Evolutionary conservation across 1,140 invertebrate species (phyloP).

Genomic region (Gryon sp.): DNA sequence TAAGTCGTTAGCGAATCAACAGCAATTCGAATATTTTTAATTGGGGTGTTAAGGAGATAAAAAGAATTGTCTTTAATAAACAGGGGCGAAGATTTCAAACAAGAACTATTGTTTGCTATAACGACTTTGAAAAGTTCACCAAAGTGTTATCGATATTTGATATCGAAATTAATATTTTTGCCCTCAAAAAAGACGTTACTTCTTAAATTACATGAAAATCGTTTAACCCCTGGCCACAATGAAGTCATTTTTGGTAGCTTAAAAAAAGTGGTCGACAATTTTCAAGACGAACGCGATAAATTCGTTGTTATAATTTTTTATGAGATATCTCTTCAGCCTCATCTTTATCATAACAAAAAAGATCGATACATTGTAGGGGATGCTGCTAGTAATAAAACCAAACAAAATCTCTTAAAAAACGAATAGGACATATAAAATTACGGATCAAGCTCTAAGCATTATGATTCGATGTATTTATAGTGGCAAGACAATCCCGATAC

Average conservation of each 20-base stretch:
- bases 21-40: too few species aligned
- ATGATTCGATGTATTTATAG: conserved; percentile 14
- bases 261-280: neutral
- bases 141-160: conserved; percentile 4
- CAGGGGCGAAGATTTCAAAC: neutral
- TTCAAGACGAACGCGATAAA: conserved; percentile 6
- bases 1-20: too few species aligned
- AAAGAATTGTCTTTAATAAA: too few species aligned
- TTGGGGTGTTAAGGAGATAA: too few species aligned
- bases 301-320: conserved; percentile 4
- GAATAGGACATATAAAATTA: conserved; percentile 1
- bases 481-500: too few species aligned
- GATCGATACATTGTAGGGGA: conserved; percentile 18
- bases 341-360: conserved; percentile 17
- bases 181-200: conserved; percentile 7
- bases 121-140: conserved; percentile 9
- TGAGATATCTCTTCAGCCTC: conserved; percentile 7
- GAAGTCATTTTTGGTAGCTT: conserved; percentile 6
- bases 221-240: conserved; percentile 14
- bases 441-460: conserved; percentile 12
- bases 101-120: conserved; percentile 2
- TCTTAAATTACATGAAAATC: neutral
- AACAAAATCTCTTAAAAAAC: too few species aligned
- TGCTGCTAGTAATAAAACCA: neutral
- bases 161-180: neutral